phyloP scores from a whole-genome alignment of 53 echinoderm and acorn worm species.

The Luidia sarsii region DNA sequence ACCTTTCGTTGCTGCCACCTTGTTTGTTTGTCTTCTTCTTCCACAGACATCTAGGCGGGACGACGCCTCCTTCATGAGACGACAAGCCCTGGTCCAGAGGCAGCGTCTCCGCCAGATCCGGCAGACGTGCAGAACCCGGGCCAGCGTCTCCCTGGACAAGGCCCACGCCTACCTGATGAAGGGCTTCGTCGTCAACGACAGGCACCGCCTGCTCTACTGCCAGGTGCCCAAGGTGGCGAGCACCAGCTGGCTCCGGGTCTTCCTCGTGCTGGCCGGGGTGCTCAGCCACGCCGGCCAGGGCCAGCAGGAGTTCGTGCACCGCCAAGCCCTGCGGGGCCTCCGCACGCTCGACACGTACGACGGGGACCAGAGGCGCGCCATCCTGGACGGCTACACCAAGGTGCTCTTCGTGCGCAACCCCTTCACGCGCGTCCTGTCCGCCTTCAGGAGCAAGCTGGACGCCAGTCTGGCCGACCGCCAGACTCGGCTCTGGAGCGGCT shows the following conservation, averaged over 20 bases:
- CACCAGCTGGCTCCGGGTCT: slow-evolving; percentile 58
- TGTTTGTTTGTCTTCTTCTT: no score
- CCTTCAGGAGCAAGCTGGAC: slow-evolving; percentile 46
- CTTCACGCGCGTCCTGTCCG: slow-evolving; percentile 57
- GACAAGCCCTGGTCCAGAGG: background rate
- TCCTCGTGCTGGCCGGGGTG: slow-evolving; percentile 44
- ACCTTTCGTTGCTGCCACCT: no score
- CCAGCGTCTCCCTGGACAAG: background rate
- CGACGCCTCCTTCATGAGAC: slow-evolving; percentile 1
- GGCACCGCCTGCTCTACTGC: slow-evolving; percentile 52
- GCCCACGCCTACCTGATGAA: no score
- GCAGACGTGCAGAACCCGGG: background rate
- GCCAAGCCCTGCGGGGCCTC: background rate
- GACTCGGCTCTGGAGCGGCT: background rate
- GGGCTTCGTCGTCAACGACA: slow-evolving; percentile 41
- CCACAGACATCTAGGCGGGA: background rate
- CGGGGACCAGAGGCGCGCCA: background rate
- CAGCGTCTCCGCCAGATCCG: slow-evolving; percentile 4
- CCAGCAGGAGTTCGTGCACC: slow-evolving; percentile 27
- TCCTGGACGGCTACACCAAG: slow-evolving; percentile 43
- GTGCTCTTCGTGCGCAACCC: slow-evolving; percentile 60
- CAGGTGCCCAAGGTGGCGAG: slow-evolving; percentile 59
- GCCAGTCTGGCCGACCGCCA: background rate
- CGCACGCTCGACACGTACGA: background rate
- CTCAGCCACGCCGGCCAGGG: background rate